Evolutionary conservation across 2,113 vertebrate genomes (phyloP), one percentile per base, ranked within the genome.

Genomic region (Bucco capensis): DNA sequence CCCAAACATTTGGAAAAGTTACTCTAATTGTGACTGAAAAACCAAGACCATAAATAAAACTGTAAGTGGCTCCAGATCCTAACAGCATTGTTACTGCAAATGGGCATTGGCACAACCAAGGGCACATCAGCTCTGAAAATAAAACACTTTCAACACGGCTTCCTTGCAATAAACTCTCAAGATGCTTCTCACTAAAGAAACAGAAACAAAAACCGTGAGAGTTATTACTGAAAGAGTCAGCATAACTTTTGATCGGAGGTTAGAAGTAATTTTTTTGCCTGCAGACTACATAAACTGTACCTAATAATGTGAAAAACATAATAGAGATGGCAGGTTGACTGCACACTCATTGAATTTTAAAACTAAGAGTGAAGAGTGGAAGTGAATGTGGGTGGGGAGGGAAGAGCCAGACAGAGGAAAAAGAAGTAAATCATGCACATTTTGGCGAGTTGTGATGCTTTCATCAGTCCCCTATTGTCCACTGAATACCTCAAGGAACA

Each of bases 21-120:
- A 19, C 84, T 91, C 86, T 90, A 89, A 94, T 96, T 96, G 64
- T 92, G 92, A 94, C 83, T 93, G 82, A 94, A 94, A 96, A 96
- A 81, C 94, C 86, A 88, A 93, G 93, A 83, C 87, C 54, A 12
- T 91, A 96, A 97, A 93, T 94, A 92, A 96, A 95, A 86, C 72
- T 40, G 8, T 90, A 92, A 96, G 90, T 95, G 83, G 49, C 89
- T 93, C 94, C 80, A 94, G 91, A 93, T 95, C 83, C 61, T 74
- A 33, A 50, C 37, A 84, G 47, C 75, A 75, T 80, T 87, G 82
- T 51, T 95, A 67, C 61, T 88, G 86, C 38, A 73, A 79, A 74
- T 50, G 86, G 80, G 90, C 76, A 50, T n/a, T 61, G 71, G 24
- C 74, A 84, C 37, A 82, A 51, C 14, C 14, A 65, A 80, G 88